phyloP scores from a whole-genome alignment of 2,797 vertebrate species.

The Hipposideros larvatus region DNA sequence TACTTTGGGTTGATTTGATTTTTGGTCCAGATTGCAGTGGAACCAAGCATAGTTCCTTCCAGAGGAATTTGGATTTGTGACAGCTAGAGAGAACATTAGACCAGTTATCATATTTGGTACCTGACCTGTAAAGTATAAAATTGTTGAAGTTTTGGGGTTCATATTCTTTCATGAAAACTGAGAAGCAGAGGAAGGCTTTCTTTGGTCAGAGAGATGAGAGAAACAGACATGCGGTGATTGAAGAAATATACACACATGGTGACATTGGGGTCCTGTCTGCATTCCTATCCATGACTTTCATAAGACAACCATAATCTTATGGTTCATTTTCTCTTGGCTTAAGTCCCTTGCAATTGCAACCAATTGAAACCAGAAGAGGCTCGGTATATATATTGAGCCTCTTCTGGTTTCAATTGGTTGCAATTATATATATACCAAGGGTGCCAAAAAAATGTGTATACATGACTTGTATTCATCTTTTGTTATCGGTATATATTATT shows the following conservation, averaged over 20 bases:
- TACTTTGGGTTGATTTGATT: not conserved
- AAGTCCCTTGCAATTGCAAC: not conserved
- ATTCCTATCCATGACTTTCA: not conserved
- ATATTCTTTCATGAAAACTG: not conserved
- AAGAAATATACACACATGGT: accelerated
- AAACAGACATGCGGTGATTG: not conserved
- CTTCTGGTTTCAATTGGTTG: too few species aligned
- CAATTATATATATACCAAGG: too few species aligned
- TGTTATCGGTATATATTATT: too few species aligned
- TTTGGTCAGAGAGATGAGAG: not conserved
- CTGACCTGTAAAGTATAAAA: not conserved
- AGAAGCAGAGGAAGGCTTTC: not conserved
- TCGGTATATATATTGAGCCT: not conserved
- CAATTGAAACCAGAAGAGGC: not conserved
- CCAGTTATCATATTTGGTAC: not conserved
- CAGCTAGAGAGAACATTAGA: not conserved
- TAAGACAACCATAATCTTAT: not conserved
- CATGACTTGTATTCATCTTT: too few species aligned
- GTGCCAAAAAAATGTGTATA: too few species aligned
- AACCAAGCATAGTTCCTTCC: not conserved
- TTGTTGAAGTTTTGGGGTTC: not conserved
- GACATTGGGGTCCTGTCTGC: not conserved
- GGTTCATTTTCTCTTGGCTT: not conserved
- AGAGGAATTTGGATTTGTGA: conserved; percentile 21
- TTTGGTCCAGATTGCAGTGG: not conserved